Percentiles rank a stretch among this genome's conserved stretches.
phyloP scores from a whole-genome alignment of 2,113 vertebrate species.

The Tenebrosternarchus preto region DNA sequence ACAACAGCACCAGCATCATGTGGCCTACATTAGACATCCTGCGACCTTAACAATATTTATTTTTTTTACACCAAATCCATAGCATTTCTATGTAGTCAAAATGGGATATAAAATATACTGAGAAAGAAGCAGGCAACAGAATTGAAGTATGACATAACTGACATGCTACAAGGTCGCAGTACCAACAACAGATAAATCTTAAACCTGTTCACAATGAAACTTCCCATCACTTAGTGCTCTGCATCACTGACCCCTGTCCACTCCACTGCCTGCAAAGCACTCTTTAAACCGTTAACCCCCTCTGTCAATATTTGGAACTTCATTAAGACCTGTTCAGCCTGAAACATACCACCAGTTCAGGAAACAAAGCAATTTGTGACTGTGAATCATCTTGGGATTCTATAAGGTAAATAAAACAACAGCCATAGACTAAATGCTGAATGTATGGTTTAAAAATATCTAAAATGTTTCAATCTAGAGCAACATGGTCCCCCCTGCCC shows the following conservation, averaged over 20 bases:
- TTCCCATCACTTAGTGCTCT: conserved; percentile 23
- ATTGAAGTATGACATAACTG: background rate
- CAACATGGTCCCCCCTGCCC: too few species aligned
- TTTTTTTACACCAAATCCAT: too few species aligned
- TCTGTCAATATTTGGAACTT: conserved; percentile 56
- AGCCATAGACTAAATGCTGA: background rate
- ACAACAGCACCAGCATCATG: background rate
- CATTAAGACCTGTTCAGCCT: background rate
- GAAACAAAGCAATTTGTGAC: background rate
- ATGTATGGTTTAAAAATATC: too few species aligned
- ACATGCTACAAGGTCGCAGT: background rate
- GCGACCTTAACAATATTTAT: background rate
- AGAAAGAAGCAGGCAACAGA: background rate
- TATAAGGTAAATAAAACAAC: background rate
- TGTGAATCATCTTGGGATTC: background rate
- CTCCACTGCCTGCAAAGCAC: conserved; percentile 28
- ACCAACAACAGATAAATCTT: background rate
- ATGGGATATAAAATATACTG: background rate
- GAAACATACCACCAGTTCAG: conserved; percentile 5
- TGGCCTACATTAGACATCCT: background rate
- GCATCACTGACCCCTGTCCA: conserved; percentile 1
- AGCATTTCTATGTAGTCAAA: too few species aligned
- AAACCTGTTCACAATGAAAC: conserved; percentile 68
- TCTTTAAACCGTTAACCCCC: conserved; percentile 36
- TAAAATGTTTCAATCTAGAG: background rate